Percentiles rank a stretch among this genome's conserved stretches.
Evolutionary conservation across 2,888 invertebrate genomes (phyloP).

Genomic region (Girardia tigrina): DNA sequence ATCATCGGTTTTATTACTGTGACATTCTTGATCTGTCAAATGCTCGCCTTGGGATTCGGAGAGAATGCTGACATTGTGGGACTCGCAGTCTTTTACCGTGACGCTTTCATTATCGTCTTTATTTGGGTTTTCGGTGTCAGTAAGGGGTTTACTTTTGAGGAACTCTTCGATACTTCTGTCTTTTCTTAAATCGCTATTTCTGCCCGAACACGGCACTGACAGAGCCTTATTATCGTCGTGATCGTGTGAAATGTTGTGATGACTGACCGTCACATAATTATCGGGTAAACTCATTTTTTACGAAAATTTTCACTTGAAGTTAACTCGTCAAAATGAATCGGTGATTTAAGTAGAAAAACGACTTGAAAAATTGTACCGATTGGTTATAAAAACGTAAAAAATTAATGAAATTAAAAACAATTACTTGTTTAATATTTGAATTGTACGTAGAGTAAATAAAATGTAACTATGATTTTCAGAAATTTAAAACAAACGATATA

Average conservation of each 20-base stretch:
- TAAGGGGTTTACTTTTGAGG: not conserved
- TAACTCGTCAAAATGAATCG: too few species aligned
- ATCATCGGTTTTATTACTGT: not conserved
- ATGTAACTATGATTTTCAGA: not conserved
- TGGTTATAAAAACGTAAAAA: not conserved
- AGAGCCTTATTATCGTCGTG: not conserved
- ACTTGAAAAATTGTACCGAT: not conserved
- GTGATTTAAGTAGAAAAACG: too few species aligned
- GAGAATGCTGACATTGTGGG: not conserved
- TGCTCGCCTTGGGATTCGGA: not conserved
- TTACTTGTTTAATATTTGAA: not conserved
- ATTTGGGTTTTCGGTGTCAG: not conserved
- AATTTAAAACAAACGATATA: not conserved
- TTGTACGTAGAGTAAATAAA: constrained; percentile 14
- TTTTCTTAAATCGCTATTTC: not conserved
- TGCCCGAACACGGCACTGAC: not conserved
- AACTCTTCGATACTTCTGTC: not conserved
- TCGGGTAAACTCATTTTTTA: constrained; percentile 13
- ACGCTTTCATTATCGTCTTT: not conserved
- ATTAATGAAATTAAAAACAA: not conserved
- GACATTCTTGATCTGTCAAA: not conserved
- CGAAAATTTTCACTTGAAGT: not conserved
- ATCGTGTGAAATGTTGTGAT: not conserved
- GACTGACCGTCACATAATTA: constrained; percentile 8
- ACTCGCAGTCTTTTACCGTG: not conserved